These are phyloP conservation scores for Rhinoptilus africanus DNA, from an alignment of 2,113 vertebrate genomes.

Conservation along the genomic window DNA sequence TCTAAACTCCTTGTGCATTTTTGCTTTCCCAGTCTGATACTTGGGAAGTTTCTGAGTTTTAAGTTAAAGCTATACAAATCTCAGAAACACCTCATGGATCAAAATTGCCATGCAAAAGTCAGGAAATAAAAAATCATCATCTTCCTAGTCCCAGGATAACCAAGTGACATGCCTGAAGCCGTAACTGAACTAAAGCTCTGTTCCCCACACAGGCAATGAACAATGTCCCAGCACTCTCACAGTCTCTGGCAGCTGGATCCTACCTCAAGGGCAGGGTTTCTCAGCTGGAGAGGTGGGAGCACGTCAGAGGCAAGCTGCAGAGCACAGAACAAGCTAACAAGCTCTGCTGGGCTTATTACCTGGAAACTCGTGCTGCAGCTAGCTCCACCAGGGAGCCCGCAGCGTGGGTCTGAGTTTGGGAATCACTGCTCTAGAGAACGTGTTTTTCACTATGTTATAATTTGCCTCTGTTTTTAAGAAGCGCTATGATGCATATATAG, in stretches of 20 bases:
- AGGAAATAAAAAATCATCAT: not conserved
- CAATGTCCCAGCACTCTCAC: not conserved
- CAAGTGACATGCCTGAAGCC: rapidly evolving
- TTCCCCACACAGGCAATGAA: rapidly evolving
- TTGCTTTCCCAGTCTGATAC: not conserved
- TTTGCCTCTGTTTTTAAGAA: not conserved
- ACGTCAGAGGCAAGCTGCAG: not conserved
- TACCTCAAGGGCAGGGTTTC: not conserved
- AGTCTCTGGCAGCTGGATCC: not conserved
- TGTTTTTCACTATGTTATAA: not conserved
- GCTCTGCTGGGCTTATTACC: not conserved
- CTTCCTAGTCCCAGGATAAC: not conserved
- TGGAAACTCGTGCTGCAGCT: not conserved
- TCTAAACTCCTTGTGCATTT: not conserved
- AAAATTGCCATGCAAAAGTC: not conserved
- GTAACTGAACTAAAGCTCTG: not conserved
- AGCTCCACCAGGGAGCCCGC: rapidly evolving
- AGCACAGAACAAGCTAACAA: not conserved
- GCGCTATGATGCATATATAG: not conserved
- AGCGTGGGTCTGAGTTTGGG: no score
- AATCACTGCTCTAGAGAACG: not conserved
- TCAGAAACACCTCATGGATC: not conserved
- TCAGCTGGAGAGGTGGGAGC: not conserved
- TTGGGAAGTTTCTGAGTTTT: not conserved
- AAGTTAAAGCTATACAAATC: not conserved